These are phyloP conservation scores for Ctenoplectra terminalis DNA, from an alignment of 1,140 invertebrate genomes.

Conservation along the genomic window DNA sequence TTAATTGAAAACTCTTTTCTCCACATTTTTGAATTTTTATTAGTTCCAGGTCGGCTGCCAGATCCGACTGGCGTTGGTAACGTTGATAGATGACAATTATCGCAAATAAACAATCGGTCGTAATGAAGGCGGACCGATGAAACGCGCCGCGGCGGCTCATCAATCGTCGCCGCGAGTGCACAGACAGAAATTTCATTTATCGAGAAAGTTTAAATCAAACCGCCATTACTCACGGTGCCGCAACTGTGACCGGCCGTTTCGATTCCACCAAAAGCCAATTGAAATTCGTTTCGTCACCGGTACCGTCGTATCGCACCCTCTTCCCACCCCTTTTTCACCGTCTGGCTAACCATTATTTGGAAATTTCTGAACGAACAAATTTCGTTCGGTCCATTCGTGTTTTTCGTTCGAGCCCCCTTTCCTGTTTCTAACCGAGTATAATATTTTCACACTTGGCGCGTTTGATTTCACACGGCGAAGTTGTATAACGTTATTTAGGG, in stretches of 20 bases:
- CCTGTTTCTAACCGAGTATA: neutral
- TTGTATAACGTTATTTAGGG: neutral
- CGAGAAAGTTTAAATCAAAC: slow-evolving; percentile 69
- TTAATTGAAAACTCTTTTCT: neutral
- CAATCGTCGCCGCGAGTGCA: slow-evolving; percentile 54
- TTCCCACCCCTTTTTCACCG: neutral
- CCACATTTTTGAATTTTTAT: slow-evolving; percentile 6
- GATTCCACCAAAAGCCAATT: slow-evolving; percentile 66
- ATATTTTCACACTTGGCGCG: neutral
- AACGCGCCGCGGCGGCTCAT: slow-evolving; percentile 45
- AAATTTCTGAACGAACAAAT: slow-evolving; percentile 35
- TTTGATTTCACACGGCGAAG: neutral
- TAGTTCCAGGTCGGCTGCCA: neutral
- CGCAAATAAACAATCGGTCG: slow-evolving; percentile 49
- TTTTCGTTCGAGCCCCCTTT: neutral
- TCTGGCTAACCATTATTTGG: slow-evolving; percentile 45
- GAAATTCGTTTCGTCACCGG: slow-evolving; percentile 67
- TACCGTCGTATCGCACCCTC: slow-evolving; percentile 15
- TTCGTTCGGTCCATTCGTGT: neutral
- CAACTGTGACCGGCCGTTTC: slow-evolving; percentile 64
- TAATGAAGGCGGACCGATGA: slow-evolving; percentile 44
- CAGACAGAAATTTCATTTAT: slow-evolving; percentile 68
- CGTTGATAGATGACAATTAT: slow-evolving; percentile 49
- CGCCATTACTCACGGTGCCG: slow-evolving; percentile 63
- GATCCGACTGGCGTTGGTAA: neutral